These are phyloP conservation scores for Pseudochaenichthys georgianus DNA, from an alignment of 2,797 vertebrate species.

Conservation along the genomic window DNA sequence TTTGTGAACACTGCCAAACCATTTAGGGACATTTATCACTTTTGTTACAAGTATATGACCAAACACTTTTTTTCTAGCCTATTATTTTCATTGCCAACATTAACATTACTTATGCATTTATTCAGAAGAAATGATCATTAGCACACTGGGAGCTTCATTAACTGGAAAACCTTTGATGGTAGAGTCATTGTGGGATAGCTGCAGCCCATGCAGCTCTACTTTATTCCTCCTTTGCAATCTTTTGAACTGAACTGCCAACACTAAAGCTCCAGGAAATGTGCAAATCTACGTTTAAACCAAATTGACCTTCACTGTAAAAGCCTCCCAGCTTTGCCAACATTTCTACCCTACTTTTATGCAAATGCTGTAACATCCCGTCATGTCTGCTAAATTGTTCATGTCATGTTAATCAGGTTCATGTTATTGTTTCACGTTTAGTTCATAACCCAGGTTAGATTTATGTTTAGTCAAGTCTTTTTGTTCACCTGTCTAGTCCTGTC, in stretches of 20 bases:
- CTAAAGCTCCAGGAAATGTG: slow-evolving; percentile 24
- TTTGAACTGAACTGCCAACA: slow-evolving; percentile 13
- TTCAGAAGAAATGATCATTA: slow-evolving; percentile 28
- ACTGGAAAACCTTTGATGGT: slow-evolving; percentile 44
- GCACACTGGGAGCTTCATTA: slow-evolving; percentile 48
- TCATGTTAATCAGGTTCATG: too few species aligned
- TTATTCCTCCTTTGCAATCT: slow-evolving; percentile 17
- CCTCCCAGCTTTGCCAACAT: slow-evolving; percentile 17
- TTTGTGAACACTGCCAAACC: slow-evolving; percentile 9
- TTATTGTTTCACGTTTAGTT: too few species aligned
- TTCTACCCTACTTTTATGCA: slow-evolving; percentile 31
- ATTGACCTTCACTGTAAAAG: slow-evolving; percentile 34
- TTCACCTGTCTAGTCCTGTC: too few species aligned
- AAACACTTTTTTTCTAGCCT: not conserved
- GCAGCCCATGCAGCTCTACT: slow-evolving; percentile 12
- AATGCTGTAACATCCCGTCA: slow-evolving; percentile 6
- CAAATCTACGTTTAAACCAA: slow-evolving; percentile 36
- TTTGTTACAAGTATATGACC: slow-evolving; percentile 1
- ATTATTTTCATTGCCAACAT: slow-evolving; percentile 15
- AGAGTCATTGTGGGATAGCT: slow-evolving; percentile 35
- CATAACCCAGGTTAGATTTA: too few species aligned
- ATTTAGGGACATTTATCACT: slow-evolving; percentile 2
- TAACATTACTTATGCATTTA: slow-evolving; percentile 18
- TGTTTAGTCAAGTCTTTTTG: too few species aligned
- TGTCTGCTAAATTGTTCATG: too few species aligned